A percentile compares a stretch with the other conserved stretches of the same genome.
phyloP scores from a whole-genome alignment of 2,113 vertebrate species.

The Halichoeres trimaculatus region DNA sequence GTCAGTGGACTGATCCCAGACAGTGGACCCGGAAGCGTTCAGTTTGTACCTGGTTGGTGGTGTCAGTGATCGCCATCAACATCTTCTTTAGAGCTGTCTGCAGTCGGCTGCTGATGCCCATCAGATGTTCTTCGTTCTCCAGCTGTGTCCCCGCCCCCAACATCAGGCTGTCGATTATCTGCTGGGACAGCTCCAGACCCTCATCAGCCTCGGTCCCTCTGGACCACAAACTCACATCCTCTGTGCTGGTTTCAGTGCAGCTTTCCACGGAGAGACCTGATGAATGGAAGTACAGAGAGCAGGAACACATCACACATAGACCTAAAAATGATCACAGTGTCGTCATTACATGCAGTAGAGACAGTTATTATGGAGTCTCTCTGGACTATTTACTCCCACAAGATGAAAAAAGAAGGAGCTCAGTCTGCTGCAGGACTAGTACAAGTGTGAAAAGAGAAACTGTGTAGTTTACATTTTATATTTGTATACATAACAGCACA shows the following conservation, averaged over 20 bases:
- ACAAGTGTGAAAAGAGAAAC: not conserved
- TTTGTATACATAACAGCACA: not conserved
- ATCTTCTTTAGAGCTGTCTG: conserved; percentile 93
- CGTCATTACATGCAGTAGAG: not conserved
- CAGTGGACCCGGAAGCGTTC: not conserved
- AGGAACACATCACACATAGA: conserved; percentile 2
- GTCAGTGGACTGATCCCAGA: too few species aligned
- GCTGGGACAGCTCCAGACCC: conserved; percentile 83
- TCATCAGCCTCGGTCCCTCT: conserved; percentile 73
- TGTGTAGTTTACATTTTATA: not conserved
- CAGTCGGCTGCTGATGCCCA: conserved; percentile 89
- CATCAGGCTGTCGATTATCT: conserved; percentile 80
- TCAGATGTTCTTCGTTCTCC: conserved; percentile 87
- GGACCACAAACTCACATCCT: conserved; percentile 80
- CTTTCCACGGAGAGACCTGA: conserved; percentile 58
- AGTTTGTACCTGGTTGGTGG: conserved; percentile 88
- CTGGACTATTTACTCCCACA: not conserved
- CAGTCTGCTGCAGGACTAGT: not conserved
- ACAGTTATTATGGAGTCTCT: not conserved
- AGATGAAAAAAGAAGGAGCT: not conserved
- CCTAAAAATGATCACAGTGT: not conserved
- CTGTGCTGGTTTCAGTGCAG: conserved; percentile 62
- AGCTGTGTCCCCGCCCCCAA: conserved; percentile 83
- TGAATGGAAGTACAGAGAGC: conserved; percentile 15
- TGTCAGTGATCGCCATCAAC: conserved; percentile 90